Percentiles rank a stretch among this genome's conserved stretches.
These are phyloP conservation scores for Neoitamus cyanurus DNA, from an alignment of 2,888 invertebrate genomes.

Conservation along the genomic window DNA sequence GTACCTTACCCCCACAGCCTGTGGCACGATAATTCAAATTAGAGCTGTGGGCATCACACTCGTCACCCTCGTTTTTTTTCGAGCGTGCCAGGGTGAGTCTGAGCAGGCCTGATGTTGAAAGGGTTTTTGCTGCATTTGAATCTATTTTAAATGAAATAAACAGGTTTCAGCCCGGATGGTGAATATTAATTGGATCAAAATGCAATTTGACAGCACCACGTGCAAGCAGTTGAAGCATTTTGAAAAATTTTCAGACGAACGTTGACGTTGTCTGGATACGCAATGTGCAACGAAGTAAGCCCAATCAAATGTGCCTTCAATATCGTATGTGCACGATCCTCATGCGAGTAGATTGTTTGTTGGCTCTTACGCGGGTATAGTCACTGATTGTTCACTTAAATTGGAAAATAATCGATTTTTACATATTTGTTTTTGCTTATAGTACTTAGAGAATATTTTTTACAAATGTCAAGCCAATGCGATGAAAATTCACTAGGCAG, in stretches of 20 bases:
- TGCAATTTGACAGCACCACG: background rate
- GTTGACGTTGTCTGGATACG: too few species aligned
- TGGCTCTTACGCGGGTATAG: too few species aligned
- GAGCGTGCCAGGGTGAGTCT: background rate
- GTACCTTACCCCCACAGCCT: background rate
- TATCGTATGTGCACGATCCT: too few species aligned
- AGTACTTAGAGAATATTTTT: too few species aligned
- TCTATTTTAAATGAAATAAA: background rate
- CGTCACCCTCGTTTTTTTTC: slow-evolving; percentile 15
- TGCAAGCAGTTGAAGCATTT: background rate
- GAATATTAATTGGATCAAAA: background rate
- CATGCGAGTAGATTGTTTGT: too few species aligned
- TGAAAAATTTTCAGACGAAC: background rate
- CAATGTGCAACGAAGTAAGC: too few species aligned
- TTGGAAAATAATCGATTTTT: too few species aligned
- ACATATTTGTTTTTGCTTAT: too few species aligned
- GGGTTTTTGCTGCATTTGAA: background rate
- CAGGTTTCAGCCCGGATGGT: background rate
- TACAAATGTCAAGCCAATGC: too few species aligned
- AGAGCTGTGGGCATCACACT: background rate
- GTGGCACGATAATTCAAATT: background rate
- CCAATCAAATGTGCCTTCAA: too few species aligned
- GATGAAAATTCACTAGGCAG: too few species aligned
- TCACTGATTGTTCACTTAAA: too few species aligned
- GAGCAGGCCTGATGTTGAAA: background rate